Percentiles rank a stretch among this genome's conserved stretches.
phyloP scores from a whole-genome alignment of 2,113 vertebrate genomes.

The Rattus rattus region DNA sequence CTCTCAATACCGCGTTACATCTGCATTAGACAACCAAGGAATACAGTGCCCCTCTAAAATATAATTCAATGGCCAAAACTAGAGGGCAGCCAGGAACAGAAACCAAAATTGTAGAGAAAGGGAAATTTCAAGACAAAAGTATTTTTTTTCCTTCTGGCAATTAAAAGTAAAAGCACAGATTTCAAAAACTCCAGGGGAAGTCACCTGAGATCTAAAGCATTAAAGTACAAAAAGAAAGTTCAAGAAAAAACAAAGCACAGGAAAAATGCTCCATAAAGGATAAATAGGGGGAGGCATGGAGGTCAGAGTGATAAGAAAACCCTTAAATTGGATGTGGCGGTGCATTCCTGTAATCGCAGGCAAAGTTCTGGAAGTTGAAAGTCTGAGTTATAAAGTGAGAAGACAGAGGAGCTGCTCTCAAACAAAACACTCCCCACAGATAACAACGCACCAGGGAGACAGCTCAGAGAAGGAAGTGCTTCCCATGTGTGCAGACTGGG shows the following conservation, averaged over 20 bases:
- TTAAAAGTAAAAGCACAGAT: conserved; percentile 40
- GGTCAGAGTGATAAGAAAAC: background rate
- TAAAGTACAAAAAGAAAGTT: background rate
- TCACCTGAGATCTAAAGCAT: background rate
- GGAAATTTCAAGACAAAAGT: conserved; percentile 10
- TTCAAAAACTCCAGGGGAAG: background rate
- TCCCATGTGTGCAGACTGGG: background rate
- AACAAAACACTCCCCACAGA: background rate
- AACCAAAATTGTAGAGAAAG: background rate
- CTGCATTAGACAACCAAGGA: background rate
- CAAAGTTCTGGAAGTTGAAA: background rate
- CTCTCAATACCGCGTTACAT: background rate
- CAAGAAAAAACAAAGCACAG: background rate
- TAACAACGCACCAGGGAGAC: background rate
- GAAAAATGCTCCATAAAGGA: background rate
- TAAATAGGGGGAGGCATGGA: background rate
- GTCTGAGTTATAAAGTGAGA: background rate
- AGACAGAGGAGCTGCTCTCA: background rate
- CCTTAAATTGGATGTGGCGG: background rate
- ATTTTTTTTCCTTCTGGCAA: background rate
- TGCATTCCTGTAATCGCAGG: background rate
- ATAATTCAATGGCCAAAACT: background rate
- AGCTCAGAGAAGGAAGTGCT: background rate
- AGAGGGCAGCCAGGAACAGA: background rate
- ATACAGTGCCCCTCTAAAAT: background rate